Evolutionary conservation across 2,797 vertebrate genomes (phyloP).

Genomic region (Acanthurus tractus): DNA sequence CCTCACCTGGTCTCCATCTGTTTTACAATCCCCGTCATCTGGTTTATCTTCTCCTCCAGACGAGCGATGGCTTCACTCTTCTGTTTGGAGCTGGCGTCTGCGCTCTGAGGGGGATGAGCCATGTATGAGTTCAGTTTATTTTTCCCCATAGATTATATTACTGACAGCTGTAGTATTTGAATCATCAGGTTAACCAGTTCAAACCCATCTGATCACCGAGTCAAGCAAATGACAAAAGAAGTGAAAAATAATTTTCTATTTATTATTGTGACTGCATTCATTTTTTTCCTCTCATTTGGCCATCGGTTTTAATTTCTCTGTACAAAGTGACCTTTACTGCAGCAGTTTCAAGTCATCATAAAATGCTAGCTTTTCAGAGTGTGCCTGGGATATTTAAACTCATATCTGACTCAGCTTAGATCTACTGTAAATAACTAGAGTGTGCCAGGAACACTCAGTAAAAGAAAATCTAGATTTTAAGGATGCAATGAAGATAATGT

Average conservation of each 20-base stretch:
- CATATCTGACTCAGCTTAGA: neutral
- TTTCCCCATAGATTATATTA: neutral
- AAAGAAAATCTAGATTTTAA: neutral
- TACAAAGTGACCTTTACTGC: neutral
- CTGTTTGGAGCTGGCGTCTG: conserved; percentile 92
- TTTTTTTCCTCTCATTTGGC: neutral
- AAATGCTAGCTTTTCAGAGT: neutral
- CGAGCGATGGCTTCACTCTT: conserved; percentile 94
- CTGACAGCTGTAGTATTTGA: neutral
- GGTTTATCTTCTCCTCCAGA: conserved; percentile 96
- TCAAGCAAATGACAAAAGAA: too few relatives aligned
- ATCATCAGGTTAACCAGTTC: too few relatives aligned
- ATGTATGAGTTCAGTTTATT: neutral
- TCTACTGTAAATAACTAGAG: neutral
- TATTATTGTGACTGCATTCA: too few relatives aligned
- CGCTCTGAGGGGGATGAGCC: conserved; percentile 81
- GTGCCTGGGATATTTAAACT: neutral
- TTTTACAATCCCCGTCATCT: conserved; percentile 96
- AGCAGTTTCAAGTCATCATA: neutral
- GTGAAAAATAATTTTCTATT: too few relatives aligned
- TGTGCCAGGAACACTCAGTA: too few relatives aligned
- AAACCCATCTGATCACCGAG: too few relatives aligned
- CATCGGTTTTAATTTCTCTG: neutral
- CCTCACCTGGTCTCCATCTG: conserved; percentile 96
- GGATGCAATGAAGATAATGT: neutral